A percentile compares a stretch with the other conserved stretches of the same genome.
Conservation (phyloP, 2,113 vertebrate species). For the Protobothrops flavoviridis region DNA sequence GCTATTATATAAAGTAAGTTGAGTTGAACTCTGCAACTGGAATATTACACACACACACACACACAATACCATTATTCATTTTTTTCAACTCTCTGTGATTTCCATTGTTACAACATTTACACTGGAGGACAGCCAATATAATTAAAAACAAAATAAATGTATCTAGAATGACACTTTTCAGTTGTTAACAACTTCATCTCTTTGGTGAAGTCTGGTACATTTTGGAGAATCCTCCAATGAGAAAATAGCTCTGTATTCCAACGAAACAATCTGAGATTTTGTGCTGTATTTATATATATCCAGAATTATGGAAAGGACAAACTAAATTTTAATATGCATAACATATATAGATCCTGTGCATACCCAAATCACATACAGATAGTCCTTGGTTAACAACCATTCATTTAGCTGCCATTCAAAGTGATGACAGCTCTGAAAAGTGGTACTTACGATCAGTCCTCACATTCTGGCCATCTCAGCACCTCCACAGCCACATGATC, state of each 20-base stretch:
- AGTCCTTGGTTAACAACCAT: too few species aligned
- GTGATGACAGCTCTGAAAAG: too few species aligned
- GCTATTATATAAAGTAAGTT: not conserved
- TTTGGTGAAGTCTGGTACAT: not conserved
- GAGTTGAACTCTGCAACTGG: not conserved
- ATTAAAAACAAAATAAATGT: not conserved
- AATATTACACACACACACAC: not conserved
- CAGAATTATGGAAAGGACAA: not conserved
- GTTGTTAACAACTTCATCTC: not conserved
- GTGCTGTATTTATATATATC: not conserved
- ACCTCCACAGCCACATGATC: too few species aligned
- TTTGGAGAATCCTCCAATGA: not conserved
- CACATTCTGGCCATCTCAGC: too few species aligned
- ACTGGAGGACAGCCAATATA: too few species aligned
- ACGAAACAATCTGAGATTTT: not conserved
- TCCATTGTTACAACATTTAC: too few species aligned
- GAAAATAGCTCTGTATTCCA: not conserved
- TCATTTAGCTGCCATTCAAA: too few species aligned
- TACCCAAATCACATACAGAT: too few species aligned
- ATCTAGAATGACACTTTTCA: not conserved
- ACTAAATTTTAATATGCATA: too few species aligned
- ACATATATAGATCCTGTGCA: too few species aligned
- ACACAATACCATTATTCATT: not conserved
- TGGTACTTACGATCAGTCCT: too few species aligned
- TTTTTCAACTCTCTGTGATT: not conserved